Evolutionary conservation across 2,113 vertebrate species (phyloP).

Genomic region (Taxidea taxus): DNA sequence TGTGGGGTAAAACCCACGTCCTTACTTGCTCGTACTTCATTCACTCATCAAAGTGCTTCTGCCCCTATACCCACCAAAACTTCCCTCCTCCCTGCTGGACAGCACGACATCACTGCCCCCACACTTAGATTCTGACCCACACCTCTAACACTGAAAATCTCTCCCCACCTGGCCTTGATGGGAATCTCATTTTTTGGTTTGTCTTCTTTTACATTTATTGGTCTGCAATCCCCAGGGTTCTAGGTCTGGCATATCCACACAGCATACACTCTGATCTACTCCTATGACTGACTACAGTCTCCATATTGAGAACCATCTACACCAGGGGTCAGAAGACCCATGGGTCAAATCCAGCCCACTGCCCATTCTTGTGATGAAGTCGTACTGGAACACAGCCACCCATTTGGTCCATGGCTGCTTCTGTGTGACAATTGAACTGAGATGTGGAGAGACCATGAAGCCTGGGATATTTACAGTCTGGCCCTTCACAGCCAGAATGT

Average conservation of each 20-base stretch:
- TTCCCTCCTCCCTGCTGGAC: neutral
- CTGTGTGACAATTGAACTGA: neutral
- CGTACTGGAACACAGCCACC: neutral
- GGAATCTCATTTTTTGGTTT: neutral
- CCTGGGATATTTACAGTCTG: neutral
- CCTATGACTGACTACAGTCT: neutral
- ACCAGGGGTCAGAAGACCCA: neutral
- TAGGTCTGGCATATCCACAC: accelerated
- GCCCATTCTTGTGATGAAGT: neutral
- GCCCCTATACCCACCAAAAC: neutral
- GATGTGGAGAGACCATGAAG: neutral
- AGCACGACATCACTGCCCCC: neutral
- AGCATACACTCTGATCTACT: neutral
- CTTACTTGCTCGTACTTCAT: neutral
- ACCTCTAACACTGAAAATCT: neutral
- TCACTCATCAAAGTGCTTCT: neutral
- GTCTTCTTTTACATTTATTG: neutral
- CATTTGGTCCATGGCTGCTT: neutral
- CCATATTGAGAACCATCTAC: neutral
- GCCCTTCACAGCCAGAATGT: neutral
- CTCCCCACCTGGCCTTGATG: neutral
- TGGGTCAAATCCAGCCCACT: neutral
- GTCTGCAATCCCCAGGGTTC: neutral
- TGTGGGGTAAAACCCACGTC: neutral
- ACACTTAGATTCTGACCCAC: neutral